Evolutionary conservation across 2,888 invertebrate species (phyloP), one percentile per base, ranked within the genome.

Genomic region (Penaeus monodon): DNA sequence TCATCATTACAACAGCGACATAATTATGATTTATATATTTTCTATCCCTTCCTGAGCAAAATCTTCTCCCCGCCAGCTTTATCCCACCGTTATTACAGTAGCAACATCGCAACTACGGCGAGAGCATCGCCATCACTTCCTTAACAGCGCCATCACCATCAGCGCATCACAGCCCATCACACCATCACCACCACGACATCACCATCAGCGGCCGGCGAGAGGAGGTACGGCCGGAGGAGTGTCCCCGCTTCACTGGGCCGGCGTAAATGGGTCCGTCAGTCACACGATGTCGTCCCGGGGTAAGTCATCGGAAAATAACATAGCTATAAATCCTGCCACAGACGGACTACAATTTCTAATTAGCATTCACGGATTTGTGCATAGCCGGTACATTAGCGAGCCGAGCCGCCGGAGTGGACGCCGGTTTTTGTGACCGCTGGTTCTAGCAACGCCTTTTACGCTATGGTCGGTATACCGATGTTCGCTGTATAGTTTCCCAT

Each of bases 281-380:
- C 81, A 81, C 81, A 81, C 73, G 65, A 20, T 66, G n/a, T 66
- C 68, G 81, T 81, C 73, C 81, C 70, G 81, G 66, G 81, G 49
- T 66, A 81, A 81, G 81, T 81, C 81, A 73, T 73, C 73, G 81
- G 81, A 81, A 70, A 81, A 81, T 81, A 81, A 81, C 81, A 81
- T 73, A 81, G 68, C 73, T 63, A 73, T 81, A 81, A 81, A 81
- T 73, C 73, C 81, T 73, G 29, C 33, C 73, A 27, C 81, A 57
- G 81, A 81, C 81, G 81, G 81, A 70, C 81, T 81, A 73, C 73
- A 81, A 73, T 81, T 81, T 81, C 81, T 73, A 81, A 63, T 73
- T 81, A 70, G 73, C 81, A 81, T 81, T 80, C 81, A 73, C 81
- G 70, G 81, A 81, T 81, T 81, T 57, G 73, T 70, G 73, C 68